Conservation (phyloP, 2,888 invertebrate genomes). For the Linnaemya tessellans region DNA sequence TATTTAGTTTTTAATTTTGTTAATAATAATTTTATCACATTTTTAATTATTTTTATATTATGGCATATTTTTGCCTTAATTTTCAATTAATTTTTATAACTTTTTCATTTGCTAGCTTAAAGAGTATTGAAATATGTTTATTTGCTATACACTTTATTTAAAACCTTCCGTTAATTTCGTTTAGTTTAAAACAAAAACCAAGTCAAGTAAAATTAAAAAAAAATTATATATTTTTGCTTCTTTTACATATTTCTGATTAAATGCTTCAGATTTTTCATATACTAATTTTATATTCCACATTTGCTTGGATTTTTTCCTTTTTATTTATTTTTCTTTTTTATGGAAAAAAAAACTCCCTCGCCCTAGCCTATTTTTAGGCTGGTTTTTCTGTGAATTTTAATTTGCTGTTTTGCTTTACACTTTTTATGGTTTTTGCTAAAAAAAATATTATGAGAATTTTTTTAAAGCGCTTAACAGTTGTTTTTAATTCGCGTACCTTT, state of each 20-base stretch:
- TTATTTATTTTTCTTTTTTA: not conserved
- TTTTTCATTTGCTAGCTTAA: slow-evolving; percentile 19
- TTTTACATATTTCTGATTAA: not conserved
- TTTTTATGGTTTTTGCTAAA: slow-evolving; percentile 27
- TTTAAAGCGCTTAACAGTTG: slow-evolving; percentile 46
- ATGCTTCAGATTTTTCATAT: not conserved
- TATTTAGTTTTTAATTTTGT: slow-evolving; percentile 37
- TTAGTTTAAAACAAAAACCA: not conserved
- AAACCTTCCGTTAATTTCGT: not conserved
- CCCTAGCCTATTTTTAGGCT: slow-evolving; percentile 59
- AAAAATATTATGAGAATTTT: slow-evolving; percentile 6
- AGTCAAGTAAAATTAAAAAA: not conserved
- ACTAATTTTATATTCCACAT: not conserved
- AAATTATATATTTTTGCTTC: not conserved
- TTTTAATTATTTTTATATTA: slow-evolving; percentile 49
- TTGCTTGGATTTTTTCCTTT: slow-evolving; percentile 23
- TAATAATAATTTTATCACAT: slow-evolving; percentile 59
- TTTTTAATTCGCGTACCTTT: slow-evolving; percentile 68
- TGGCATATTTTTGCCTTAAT: slow-evolving; percentile 53
- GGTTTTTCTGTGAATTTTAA: slow-evolving; percentile 14
- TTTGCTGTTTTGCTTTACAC: slow-evolving; percentile 49
- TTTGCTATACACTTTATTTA: not conserved
- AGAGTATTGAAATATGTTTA: not conserved
- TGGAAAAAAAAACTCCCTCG: not conserved
- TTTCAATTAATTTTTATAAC: slow-evolving; percentile 29